Evolutionary conservation across 2,888 invertebrate species (phyloP), one percentile per base, ranked within the genome.

Genomic region (Mellilla xanthometata): DNA sequence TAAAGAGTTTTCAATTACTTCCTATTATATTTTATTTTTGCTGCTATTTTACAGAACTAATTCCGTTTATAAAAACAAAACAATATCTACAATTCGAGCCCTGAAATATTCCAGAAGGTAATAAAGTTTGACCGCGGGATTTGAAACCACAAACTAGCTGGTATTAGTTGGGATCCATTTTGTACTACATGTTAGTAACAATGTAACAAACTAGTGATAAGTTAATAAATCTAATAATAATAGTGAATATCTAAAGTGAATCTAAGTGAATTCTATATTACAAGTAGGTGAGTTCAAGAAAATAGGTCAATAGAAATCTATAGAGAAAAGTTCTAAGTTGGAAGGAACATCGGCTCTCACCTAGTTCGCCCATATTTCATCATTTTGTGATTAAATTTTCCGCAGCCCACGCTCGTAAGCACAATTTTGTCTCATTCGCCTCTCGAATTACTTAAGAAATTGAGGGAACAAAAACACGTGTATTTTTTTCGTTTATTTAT

Each of bases 291-390:
- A 31, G 30, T n/a, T 12, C 2, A 31, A 30, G 28, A 49, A 74
- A 74, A 56, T 72, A 54, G 75, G 75, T 71, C 72, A 69, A 67
- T 54, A 62, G 58, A 59, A 60, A 60, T 57, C 40, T 55, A n/a
- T n/a, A 46, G 38, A 49, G 44, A 54, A 61, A 51, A 58, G 53
- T 56, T 64, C 63, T 60, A 65, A 69, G 60, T 65, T 62, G 49
- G 57, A 57, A 48, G 58, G 62, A 60, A 57, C 53, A 56, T 61
- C 64, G 47, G 58, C 61, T 63, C 52, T 47, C 39, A 65, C 54
- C 58, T 57, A 45, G 44, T 35, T 35, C 50, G 53, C 55, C 54
- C 56, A 51, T 60, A 52, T 54, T 50, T 51, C 45, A 56, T 49
- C 41, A 22, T 29, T 27, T 50, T 50, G 33, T 36, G 41, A 58